These are phyloP conservation scores for Latrodectus elegans DNA, from an alignment of 2,888 invertebrate species.

Conservation along the genomic window DNA sequence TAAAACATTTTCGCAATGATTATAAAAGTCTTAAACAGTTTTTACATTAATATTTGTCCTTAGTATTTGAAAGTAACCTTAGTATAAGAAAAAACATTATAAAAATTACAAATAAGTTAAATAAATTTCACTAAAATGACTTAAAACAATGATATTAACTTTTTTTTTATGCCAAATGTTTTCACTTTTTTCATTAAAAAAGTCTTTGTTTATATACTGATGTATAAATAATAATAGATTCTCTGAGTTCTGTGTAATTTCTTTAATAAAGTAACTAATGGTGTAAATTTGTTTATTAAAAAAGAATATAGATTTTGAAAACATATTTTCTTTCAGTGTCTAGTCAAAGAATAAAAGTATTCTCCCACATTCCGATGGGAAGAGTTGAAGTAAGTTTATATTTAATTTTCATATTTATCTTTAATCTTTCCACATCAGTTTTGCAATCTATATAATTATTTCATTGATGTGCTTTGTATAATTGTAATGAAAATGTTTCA, in stretches of 20 bases:
- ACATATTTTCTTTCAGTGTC: conserved; percentile 46
- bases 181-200: background rate
- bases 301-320: background rate
- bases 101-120: no score
- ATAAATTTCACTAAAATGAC: no score
- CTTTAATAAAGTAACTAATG: background rate
- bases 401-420: background rate
- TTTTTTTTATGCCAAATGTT: background rate
- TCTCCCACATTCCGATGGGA: conserved; percentile 74
- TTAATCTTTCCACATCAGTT: background rate
- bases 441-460: background rate
- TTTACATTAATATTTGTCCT: background rate
- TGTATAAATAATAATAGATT: background rate
- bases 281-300: background rate
- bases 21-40: background rate
- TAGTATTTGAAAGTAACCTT: background rate
- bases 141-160: no score
- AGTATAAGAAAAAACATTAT: no score
- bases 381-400: conserved; percentile 72
- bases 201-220: background rate
- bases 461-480: background rate
- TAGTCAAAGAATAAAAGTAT: conserved; percentile 71
- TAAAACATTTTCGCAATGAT: background rate
- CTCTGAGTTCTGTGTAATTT: no score
- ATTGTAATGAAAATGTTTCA: no score